These are phyloP conservation scores for Trichogramma dendrolimi DNA, from an alignment of 2,888 invertebrate species.

Conservation along the genomic window DNA sequence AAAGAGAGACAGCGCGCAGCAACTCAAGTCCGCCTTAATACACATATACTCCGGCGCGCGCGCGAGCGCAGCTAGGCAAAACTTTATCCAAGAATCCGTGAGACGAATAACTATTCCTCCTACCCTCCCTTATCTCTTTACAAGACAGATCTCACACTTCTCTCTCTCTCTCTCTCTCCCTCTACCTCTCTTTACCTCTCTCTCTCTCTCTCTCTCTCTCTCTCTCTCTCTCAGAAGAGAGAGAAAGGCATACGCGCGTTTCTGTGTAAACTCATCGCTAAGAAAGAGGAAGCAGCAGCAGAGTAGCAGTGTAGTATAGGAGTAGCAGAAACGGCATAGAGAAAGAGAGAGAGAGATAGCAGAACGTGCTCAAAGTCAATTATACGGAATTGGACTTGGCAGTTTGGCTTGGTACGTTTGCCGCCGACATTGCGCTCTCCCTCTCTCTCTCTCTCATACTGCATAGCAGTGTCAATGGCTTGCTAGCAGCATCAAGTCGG, in stretches of 20 bases:
- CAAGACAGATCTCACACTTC: too few species aligned
- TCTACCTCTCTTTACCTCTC: too few species aligned
- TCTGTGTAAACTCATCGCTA: neutral
- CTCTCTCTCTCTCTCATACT: constrained; percentile 1
- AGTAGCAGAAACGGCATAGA: too few species aligned
- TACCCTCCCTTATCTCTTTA: constrained; percentile 16
- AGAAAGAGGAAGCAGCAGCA: neutral
- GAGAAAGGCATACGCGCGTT: neutral
- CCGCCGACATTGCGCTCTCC: neutral
- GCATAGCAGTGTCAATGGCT: too few species aligned
- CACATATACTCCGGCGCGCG: neutral
- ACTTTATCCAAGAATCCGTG: constrained; percentile 28
- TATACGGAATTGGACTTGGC: constrained; percentile 37
- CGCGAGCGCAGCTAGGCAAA: constrained; percentile 5
- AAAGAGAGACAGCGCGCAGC: too few species aligned
- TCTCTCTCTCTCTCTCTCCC: too few species aligned
- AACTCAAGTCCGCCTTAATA: too few species aligned
- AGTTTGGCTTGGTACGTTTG: constrained; percentile 28
- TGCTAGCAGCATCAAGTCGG: too few species aligned
- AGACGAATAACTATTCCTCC: constrained; percentile 31
- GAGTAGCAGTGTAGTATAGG: neutral
- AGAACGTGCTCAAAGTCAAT: constrained; percentile 33
- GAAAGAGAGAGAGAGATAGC: neutral
- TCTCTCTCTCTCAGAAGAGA: neutral
- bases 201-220: too few species aligned